A percentile compares a stretch with the other conserved stretches of the same genome.
phyloP scores from a whole-genome alignment of 2,113 vertebrate genomes.

The Lycaon pictus region DNA sequence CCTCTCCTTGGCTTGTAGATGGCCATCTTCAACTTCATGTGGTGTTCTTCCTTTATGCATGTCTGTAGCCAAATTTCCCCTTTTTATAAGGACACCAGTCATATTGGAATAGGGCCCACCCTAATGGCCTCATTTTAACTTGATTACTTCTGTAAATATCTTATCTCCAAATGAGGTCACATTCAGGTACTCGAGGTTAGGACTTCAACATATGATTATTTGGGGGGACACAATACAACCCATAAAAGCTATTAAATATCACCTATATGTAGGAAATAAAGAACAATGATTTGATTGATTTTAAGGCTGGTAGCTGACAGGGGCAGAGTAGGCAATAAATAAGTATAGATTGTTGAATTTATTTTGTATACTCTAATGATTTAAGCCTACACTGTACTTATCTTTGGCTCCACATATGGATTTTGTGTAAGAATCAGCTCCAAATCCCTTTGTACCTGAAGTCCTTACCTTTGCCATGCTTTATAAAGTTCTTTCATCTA shows the following conservation, averaged over 20 bases:
- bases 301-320: neutral
- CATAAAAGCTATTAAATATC: conserved; percentile 29
- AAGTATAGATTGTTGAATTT: neutral
- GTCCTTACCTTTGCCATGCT: neutral
- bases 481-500: neutral
- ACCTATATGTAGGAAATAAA: conserved; percentile 39
- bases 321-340: neutral
- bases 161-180: conserved; percentile 23
- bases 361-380: neutral
- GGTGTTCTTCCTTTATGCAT: neutral
- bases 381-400: neutral
- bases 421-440: neutral
- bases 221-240: neutral
- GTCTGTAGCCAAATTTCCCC: neutral
- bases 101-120: neutral
- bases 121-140: neutral
- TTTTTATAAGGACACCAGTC: neutral
- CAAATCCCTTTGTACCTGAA: conserved; percentile 1
- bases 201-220: neutral
- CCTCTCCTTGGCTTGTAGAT: neutral
- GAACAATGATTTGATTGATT: conserved; percentile 21
- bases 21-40: neutral
- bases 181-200: neutral
- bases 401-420: neutral
- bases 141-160: neutral